Evolutionary conservation across 2,113 vertebrate species (phyloP).

Genomic region (Nymphicus hollandicus): DNA sequence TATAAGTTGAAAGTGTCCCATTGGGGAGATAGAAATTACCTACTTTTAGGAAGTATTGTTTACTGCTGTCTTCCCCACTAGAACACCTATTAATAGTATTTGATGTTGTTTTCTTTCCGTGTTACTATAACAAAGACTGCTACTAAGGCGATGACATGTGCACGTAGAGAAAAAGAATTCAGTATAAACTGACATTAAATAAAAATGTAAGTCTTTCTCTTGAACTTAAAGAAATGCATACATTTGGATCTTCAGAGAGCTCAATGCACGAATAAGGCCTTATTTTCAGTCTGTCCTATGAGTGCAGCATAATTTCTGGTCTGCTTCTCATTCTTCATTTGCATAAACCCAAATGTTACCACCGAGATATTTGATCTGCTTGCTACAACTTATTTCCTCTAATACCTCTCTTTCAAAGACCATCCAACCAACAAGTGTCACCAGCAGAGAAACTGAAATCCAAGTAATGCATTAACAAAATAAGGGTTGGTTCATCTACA

Average conservation of each 20-base stretch:
- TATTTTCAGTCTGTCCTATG: background rate
- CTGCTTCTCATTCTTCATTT: background rate
- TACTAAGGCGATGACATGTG: background rate
- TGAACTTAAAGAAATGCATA: background rate
- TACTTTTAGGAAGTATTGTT: background rate
- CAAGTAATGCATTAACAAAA: background rate
- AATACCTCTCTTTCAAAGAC: conserved; percentile 20
- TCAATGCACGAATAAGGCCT: background rate
- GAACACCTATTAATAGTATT: background rate
- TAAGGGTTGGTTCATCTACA: background rate
- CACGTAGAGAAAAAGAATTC: background rate
- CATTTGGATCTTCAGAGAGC: background rate
- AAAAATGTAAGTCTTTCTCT: background rate
- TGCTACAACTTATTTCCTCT: background rate
- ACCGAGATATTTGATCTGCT: background rate
- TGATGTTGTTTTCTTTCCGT: background rate
- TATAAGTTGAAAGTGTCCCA: background rate
- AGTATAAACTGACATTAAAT: background rate
- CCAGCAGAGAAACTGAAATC: background rate
- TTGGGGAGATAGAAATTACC: background rate
- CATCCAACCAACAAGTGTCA: conserved; percentile 13
- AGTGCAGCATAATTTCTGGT: background rate
- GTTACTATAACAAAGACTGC: background rate
- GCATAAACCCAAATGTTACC: background rate
- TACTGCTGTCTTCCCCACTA: background rate